These are phyloP conservation scores for Delia radicum DNA, from an alignment of 1,140 invertebrate species.

Conservation along the genomic window DNA sequence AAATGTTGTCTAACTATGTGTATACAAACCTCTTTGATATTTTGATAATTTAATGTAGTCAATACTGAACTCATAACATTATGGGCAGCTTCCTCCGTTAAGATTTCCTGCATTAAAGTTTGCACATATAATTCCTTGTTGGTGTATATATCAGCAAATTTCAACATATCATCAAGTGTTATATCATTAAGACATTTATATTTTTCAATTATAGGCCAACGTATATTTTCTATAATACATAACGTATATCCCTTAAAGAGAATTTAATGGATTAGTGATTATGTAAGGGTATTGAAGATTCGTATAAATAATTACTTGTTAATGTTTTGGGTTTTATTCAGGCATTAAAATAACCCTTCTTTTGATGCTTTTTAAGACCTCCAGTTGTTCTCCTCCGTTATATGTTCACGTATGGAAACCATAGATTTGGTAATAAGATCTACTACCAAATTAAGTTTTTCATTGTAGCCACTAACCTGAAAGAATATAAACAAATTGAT, in stretches of 20 bases:
- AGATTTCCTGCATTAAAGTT: slow-evolving; percentile 76
- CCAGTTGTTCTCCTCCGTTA: slow-evolving; percentile 65
- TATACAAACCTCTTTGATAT: slow-evolving; percentile 38
- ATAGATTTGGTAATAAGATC: too few relatives aligned
- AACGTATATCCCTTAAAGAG: slow-evolving; percentile 65
- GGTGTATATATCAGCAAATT: slow-evolving; percentile 62
- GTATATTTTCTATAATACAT: slow-evolving; percentile 62
- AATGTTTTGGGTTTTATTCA: slow-evolving; percentile 70
- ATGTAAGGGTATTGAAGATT: too few relatives aligned
- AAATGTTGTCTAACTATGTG: too few relatives aligned
- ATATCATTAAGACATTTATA: slow-evolving; percentile 64
- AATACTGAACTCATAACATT: slow-evolving; percentile 57
- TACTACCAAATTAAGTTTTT: too few relatives aligned
- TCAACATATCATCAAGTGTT: slow-evolving; percentile 62
- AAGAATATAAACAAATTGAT: too few relatives aligned
- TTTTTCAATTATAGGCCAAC: slow-evolving; percentile 67
- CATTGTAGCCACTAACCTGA: too few relatives aligned
- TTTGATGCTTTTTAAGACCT: slow-evolving; percentile 67
- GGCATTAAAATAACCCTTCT: slow-evolving; percentile 72
- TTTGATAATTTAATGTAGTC: slow-evolving; percentile 46
- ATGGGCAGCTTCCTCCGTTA: slow-evolving; percentile 63
- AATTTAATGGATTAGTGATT: not conserved
- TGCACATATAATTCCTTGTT: slow-evolving; percentile 69
- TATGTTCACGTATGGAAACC: too few relatives aligned
- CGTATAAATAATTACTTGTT: slow-evolving; percentile 59